phyloP scores from a whole-genome alignment of 2,113 vertebrate species.

The Chelonoidis abingdonii region DNA sequence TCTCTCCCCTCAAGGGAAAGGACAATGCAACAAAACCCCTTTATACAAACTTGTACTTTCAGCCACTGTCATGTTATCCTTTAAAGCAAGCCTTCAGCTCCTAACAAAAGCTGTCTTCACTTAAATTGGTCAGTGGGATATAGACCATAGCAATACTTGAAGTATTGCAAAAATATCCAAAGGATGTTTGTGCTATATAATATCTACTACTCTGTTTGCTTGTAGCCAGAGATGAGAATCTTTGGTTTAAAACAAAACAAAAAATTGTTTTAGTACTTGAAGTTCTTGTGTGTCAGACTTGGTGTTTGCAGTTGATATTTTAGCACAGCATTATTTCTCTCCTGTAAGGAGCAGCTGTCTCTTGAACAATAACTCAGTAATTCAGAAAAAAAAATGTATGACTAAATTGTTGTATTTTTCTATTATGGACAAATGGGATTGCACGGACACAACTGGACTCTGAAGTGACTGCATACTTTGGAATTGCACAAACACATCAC shows the following conservation, averaged over 20 bases:
- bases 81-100: background rate
- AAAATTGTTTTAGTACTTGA: background rate
- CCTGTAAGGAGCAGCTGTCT: background rate
- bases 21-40: background rate
- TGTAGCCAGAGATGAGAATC: background rate
- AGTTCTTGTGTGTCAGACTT: background rate
- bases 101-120: background rate
- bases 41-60: background rate
- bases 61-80: background rate
- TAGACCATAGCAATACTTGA: background rate
- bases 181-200: background rate
- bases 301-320: background rate
- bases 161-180: background rate
- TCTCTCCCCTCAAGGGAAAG: background rate
- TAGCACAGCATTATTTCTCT: background rate
- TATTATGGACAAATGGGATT: background rate
- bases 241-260: background rate
- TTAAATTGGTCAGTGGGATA: background rate
- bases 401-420: accelerated
- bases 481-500: background rate
- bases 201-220: background rate
- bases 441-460: background rate
- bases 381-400: background rate
- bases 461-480: background rate
- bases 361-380: background rate